A percentile compares a stretch with the other conserved stretches of the same genome.
These are phyloP conservation scores for Catharus bicknelli DNA, from an alignment of 2,113 vertebrate genomes.

Conservation along the genomic window DNA sequence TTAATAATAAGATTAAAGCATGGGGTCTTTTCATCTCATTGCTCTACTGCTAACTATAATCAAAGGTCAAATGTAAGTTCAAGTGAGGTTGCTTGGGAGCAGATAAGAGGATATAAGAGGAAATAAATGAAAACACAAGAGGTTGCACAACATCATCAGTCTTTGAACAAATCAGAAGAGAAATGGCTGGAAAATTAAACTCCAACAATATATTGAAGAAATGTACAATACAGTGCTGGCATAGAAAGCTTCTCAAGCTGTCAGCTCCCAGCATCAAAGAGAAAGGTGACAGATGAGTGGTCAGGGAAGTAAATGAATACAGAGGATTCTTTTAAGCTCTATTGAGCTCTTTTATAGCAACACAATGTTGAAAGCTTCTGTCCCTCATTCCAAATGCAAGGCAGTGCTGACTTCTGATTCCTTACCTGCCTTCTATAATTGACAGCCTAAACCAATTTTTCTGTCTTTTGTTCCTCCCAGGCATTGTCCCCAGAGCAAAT, in stretches of 20 bases:
- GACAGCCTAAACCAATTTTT: neutral
- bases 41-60: neutral
- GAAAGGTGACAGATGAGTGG: neutral
- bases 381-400: neutral
- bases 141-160: neutral
- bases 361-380: neutral
- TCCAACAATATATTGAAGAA: neutral
- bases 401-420: neutral
- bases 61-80: neutral
- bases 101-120: neutral
- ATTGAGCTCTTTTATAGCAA: neutral
- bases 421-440: neutral
- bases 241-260: neutral
- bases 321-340: neutral
- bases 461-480: slow-evolving; percentile 40
- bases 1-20: neutral
- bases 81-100: neutral
- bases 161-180: neutral
- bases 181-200: slow-evolving; percentile 18
- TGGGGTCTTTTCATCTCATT: neutral
- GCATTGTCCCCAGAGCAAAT: slow-evolving; percentile 77
- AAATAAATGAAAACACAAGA: neutral
- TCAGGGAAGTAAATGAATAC: neutral
- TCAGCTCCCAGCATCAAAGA: slow-evolving; percentile 8
- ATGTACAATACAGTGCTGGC: neutral